Conservation (phyloP, 2,113 vertebrate genomes). For the Melanerpes aurifrons region DNA sequence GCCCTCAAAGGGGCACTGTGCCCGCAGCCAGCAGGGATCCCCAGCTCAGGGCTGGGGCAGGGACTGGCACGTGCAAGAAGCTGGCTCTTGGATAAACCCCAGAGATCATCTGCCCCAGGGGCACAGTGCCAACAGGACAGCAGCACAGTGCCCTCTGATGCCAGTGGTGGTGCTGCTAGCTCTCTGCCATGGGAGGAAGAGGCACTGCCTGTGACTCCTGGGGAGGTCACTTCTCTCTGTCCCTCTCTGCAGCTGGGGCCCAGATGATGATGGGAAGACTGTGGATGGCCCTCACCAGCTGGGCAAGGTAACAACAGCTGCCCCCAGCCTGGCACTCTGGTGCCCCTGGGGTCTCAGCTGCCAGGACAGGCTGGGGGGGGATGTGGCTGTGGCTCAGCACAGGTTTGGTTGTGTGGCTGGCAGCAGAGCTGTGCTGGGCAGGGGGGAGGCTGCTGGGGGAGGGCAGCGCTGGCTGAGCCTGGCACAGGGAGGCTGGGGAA, state of each 20-base stretch:
- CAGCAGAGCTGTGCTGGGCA: neutral
- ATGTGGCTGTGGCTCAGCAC: accelerated
- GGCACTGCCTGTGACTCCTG: accelerated
- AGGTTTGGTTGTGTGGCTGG: accelerated
- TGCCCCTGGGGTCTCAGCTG: neutral
- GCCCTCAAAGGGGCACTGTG: neutral
- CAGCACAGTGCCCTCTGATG: accelerated
- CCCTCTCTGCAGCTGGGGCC: slow-evolving; percentile 89
- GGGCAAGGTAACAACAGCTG: slow-evolving; percentile 83
- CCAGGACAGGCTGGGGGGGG: accelerated
- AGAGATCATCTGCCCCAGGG: neutral
- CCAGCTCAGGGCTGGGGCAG: accelerated
- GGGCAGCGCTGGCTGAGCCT: too few relatives aligned
- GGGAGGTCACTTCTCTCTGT: neutral
- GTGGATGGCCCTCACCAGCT: slow-evolving; percentile 96
- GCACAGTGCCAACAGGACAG: neutral
- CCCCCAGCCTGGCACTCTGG: neutral
- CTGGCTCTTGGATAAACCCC: neutral
- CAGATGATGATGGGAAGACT: slow-evolving; percentile 94
- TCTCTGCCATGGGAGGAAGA: accelerated
- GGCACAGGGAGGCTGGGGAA: too few relatives aligned
- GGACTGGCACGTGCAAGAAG: neutral
- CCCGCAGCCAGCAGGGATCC: neutral
- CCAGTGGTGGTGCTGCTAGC: neutral
- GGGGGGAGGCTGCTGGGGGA: too few relatives aligned